These are phyloP conservation scores for Lagorchestes hirsutus DNA, from an alignment of 2,797 vertebrate species.

Conservation along the genomic window DNA sequence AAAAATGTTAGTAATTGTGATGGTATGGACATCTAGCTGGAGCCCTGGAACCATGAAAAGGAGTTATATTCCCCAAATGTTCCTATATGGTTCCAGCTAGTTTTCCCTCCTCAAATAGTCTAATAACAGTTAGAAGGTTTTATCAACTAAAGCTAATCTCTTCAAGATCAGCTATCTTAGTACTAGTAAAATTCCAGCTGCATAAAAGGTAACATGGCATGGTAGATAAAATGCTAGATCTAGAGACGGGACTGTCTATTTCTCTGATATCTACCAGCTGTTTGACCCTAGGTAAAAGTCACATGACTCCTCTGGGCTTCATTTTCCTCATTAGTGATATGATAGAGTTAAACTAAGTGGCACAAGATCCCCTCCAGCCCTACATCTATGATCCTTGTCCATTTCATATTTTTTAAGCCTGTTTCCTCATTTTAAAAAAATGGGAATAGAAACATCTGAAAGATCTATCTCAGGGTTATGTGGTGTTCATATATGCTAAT, in stretches of 20 bases:
- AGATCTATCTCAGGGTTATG: neutral
- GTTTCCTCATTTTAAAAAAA: neutral
- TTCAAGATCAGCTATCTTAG: neutral
- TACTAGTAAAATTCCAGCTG: neutral
- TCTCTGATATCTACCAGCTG: neutral
- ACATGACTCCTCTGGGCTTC: neutral
- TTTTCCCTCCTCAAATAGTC: neutral
- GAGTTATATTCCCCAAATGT: neutral
- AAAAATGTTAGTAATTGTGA: neutral
- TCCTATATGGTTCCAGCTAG: neutral
- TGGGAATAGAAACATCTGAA: neutral
- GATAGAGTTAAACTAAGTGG: neutral
- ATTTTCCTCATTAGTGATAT: neutral
- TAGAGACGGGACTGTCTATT: neutral
- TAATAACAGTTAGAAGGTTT: neutral
- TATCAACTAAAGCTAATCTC: neutral
- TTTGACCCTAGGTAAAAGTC: neutral
- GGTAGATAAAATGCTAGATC: neutral
- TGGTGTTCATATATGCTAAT: neutral
- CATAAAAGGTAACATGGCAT: neutral
- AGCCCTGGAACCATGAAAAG: neutral
- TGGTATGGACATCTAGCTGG: neutral
- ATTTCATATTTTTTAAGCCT: neutral
- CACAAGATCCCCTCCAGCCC: neutral
- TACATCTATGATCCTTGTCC: neutral